Base-by-base conservation (phyloP, 2,888 invertebrate species). In the Emmelina monodactyla region DNA sequence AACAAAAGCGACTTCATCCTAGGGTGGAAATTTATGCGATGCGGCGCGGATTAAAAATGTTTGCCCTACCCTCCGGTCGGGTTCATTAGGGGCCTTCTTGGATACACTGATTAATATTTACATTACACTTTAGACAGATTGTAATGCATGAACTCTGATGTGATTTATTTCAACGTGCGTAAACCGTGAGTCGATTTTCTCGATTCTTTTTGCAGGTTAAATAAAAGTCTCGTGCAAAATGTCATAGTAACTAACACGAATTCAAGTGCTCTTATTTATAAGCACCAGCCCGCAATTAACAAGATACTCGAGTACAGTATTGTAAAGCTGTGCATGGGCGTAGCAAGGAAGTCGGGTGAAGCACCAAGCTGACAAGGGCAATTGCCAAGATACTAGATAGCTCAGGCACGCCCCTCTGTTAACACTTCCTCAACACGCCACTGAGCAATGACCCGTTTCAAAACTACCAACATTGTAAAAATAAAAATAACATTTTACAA, bases 41-140 rank as follows among this genome's bases (percentile, higher is more conserved):
- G 68, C 73, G 73, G 66, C 55, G 58, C 53, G 73, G 73, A 76
- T 76, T 75, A 72, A 75, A 73, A 73, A 73, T 73, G 71, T 72
- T 75, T 71, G 66, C 68, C 57, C 51, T 66, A 59, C 73, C 70
- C 76, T 72, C 49, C 33, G 57, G 51, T 66, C 60, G 58, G 58
- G 67, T 71, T 75, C 70, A 75, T 73, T 73, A 73, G 63, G 61
- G 59, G 55, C 60, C 61, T 64, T 64, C 60, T 68, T 60, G 55
- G 56, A 69, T 66, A 65, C 63, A 69, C 62, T 67, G 67, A 72
- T 72, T 71, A 75, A 75, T 75, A 73, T 73, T 76, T 73, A 68
- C 69, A 60, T 68, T 71, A 59, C 62, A 62, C 69, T 73, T 67
- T 62, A 67, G 64, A 60, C 49, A 59, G 58, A 57, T 62, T 59